These are phyloP conservation scores for Oryctolagus cuniculus DNA, from an alignment of 2,113 vertebrate species.

Conservation along the genomic window mOryCun1.1 NC_091453.1:9883001-9883500, in stretches of 20 bases:
- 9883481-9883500: no score
- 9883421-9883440: no score
- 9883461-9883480: no score
- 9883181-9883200: not conserved
- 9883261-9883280: not conserved
- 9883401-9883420: no score
- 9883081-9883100: not conserved
- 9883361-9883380: no score
- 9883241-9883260: not conserved
- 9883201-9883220: not conserved
- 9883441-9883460: no score
- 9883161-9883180: not conserved
- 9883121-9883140: not conserved
- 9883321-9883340: no score
- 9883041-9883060: not conserved
- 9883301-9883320: not conserved
- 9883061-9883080: not conserved
- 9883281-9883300: not conserved
- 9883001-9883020: not conserved
- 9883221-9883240: not conserved
- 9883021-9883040: not conserved
- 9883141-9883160: not conserved
- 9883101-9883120: not conserved
- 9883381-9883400: no score
- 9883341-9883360: no score